Evolutionary conservation across 2,888 invertebrate genomes (phyloP).

Genomic region (Conus canariensis): DNA sequence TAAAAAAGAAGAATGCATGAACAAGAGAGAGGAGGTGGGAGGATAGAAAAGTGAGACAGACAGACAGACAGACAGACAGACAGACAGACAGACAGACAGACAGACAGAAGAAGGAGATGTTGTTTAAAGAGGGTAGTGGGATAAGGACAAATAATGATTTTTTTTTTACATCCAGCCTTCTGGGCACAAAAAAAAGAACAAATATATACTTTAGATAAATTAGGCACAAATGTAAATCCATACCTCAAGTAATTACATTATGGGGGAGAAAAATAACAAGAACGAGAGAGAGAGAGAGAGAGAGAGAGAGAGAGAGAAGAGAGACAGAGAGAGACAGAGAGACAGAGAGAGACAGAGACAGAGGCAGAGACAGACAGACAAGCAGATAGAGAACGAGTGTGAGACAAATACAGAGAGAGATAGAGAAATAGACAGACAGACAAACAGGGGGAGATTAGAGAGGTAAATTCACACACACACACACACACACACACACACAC

Average conservation of each 20-base stretch:
- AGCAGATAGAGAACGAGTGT: background rate
- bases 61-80: constrained; percentile 9
- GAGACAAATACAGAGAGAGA: background rate
- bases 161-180: no score
- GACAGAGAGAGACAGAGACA: background rate
- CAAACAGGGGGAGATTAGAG: background rate
- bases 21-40: background rate
- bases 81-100: constrained; percentile 15
- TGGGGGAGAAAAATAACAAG: background rate
- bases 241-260: no score
- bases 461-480: background rate
- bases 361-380: background rate
- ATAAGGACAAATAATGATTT: no score
- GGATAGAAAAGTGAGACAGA: background rate
- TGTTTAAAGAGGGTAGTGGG: no score
- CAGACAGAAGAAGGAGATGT: background rate
- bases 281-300: constrained; percentile 11
- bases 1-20: background rate
- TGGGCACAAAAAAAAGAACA: no score
- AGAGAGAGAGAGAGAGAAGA: constrained; percentile 9
- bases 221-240: no score
- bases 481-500: background rate
- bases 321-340: background rate
- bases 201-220: no score
- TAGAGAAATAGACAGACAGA: constrained; percentile 21